Evolutionary conservation across 2,888 invertebrate genomes (phyloP).

Genomic region (Orchesella flavescens): DNA sequence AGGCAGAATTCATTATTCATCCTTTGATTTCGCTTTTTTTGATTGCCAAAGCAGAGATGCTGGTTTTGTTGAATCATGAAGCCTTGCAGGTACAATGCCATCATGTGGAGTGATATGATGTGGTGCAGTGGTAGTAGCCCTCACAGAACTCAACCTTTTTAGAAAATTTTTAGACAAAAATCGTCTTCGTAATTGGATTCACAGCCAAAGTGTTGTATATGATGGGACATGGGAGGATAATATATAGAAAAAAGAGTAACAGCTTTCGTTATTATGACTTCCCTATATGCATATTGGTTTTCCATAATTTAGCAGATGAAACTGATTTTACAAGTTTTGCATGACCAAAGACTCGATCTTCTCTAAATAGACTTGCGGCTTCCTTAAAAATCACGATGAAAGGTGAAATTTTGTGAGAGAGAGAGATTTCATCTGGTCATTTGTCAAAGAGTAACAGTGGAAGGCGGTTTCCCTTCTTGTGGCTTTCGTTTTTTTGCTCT

Average conservation of each 20-base stretch:
- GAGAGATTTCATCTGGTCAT: slow-evolving; percentile 41
- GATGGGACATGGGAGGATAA: no score
- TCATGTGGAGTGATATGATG: no score
- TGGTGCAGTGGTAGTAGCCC: no score
- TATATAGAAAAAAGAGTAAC: neutral
- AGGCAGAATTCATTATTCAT: slow-evolving; percentile 33
- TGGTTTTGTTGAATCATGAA: neutral
- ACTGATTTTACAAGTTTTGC: slow-evolving; percentile 43
- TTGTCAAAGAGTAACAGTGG: slow-evolving; percentile 39
- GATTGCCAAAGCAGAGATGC: no score
- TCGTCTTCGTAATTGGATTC: no score
- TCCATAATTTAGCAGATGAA: slow-evolving; percentile 34
- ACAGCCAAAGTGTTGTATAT: no score
- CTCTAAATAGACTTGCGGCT: slow-evolving; percentile 40
- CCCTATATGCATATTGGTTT: slow-evolving; percentile 44
- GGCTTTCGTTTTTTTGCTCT: slow-evolving; percentile 41
- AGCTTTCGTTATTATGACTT: slow-evolving; percentile 35
- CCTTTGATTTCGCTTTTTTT: slow-evolving; percentile 36
- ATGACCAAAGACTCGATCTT: slow-evolving; percentile 27
- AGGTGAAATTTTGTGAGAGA: slow-evolving; percentile 42
- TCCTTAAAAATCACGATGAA: slow-evolving; percentile 37
- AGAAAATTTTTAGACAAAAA: no score
- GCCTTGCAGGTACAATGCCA: neutral
- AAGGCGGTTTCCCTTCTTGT: slow-evolving; percentile 34
- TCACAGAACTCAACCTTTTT: no score